These are phyloP conservation scores for Oxytorus armatus DNA, from an alignment of 2,888 invertebrate species.

Conservation along the genomic window DNA sequence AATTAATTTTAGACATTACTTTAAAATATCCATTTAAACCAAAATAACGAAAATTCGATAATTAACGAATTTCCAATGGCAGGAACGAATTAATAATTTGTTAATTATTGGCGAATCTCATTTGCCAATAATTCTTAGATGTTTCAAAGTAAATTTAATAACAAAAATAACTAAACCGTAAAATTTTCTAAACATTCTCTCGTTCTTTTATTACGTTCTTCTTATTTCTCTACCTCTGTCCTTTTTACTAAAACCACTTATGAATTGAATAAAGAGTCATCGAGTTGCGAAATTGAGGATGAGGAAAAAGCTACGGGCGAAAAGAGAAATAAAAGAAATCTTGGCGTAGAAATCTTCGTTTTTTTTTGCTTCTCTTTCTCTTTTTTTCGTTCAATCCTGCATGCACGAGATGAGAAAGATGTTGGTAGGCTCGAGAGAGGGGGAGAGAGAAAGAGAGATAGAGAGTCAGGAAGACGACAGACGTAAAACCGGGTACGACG, in stretches of 20 bases:
- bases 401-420: slow-evolving; percentile 52
- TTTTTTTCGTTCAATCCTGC: slow-evolving; percentile 25
- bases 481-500: slow-evolving; percentile 63
- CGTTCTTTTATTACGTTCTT: neutral
- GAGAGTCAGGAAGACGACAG: slow-evolving; percentile 64
- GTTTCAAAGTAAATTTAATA: too few species aligned
- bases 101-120: too few species aligned
- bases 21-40: too few species aligned
- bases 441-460: too few species aligned
- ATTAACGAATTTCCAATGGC: too few species aligned
- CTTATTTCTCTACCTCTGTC: neutral
- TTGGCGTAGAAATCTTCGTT: neutral
- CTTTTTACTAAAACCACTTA: neutral
- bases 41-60: too few species aligned
- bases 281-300: slow-evolving; percentile 22
- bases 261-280: slow-evolving; percentile 13
- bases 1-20: too few species aligned
- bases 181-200: too few species aligned
- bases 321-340: slow-evolving; percentile 16
- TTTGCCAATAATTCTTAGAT: too few species aligned
- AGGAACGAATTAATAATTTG: too few species aligned
- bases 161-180: too few species aligned
- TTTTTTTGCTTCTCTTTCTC: neutral
- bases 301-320: slow-evolving; percentile 13
- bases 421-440: slow-evolving; percentile 53